Percentiles rank a stretch among this genome's conserved stretches.
These are phyloP conservation scores for Dimorphilus gyrociliatus DNA, from an alignment of 2,888 invertebrate species.

Conservation along the genomic window DNA sequence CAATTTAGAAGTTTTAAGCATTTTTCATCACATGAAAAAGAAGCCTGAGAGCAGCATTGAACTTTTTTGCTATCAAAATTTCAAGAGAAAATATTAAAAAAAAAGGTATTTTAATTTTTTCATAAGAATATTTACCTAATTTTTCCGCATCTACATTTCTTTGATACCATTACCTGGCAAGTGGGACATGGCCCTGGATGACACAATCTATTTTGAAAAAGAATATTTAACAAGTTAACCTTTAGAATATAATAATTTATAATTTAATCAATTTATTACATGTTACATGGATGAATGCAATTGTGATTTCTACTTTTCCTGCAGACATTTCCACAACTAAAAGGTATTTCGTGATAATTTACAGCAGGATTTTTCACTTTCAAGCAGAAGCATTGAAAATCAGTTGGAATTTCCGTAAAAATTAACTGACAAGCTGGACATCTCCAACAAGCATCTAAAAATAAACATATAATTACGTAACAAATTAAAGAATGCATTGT, in stretches of 20 bases:
- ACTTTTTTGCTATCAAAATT: conserved; percentile 17
- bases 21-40: conserved; percentile 53
- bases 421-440: conserved; percentile 94
- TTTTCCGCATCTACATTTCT: conserved; percentile 35
- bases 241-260: no score
- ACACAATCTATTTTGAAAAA: no score
- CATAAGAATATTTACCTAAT: conserved; percentile 14
- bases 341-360: conserved; percentile 61
- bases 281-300: conserved; percentile 48
- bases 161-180: conserved; percentile 52
- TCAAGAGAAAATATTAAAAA: background rate
- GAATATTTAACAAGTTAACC: no score
- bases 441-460: conserved; percentile 54
- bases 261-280: no score
- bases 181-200: conserved; percentile 90
- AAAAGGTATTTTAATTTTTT: background rate
- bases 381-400: conserved; percentile 13
- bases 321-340: conserved; percentile 78
- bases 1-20: conserved; percentile 64
- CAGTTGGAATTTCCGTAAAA: background rate
- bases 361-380: conserved; percentile 39
- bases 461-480: background rate
- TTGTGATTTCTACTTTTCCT: conserved; percentile 41
- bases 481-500: background rate
- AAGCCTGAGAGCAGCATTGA: conserved; percentile 18